Evolutionary conservation across 2,888 invertebrate genomes (phyloP), one percentile per base, ranked within the genome.

Genomic region (Phasia obesa): DNA sequence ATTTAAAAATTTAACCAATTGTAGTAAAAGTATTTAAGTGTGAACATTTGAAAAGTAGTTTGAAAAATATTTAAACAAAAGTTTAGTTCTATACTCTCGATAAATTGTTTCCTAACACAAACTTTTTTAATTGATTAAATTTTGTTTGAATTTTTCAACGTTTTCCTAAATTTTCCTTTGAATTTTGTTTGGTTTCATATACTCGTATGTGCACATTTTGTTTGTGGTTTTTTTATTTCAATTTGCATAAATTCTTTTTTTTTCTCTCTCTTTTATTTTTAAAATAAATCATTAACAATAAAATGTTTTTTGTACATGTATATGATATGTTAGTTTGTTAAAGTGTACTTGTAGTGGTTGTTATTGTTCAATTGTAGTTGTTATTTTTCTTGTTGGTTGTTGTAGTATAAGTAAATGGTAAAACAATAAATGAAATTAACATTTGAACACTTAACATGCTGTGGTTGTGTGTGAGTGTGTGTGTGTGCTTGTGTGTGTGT

Each of bases 341-440:
- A 67, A 67, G 67, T 69, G 51, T 42, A n/a, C 38, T 75, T 64
- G 19, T 65, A 59, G 38, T 27, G 53, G 49, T 67, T 76, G 67
- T 44, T 42, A 4, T n/a, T 70, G 21, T 38, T 62, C 57, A 44
- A 71, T 71, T 47, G 70, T 55, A 23, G 77, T 78, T 64, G 78
- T 71, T 55, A 2, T 78, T 62, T n/a, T 47, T 51, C 4, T 23
- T 38, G 31, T 31, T 64, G 38, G 27, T 17, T 19, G 23, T 38
- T 19, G n/a, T 59, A 23, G 64, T 64, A 15, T 38, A 38, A 62
- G 76, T 51, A 71, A 76, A 76, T 81, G 70, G 64, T 65, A n/a
- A 75, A 81, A 71, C 81, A 81, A 81, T 81, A 76, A 76, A 71
- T 76, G 81, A 65, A 81, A 81, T 81, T 81, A 76, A 76, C 76